Conservation (phyloP, 2,797 vertebrate genomes). For the Karalla daura region DNA sequence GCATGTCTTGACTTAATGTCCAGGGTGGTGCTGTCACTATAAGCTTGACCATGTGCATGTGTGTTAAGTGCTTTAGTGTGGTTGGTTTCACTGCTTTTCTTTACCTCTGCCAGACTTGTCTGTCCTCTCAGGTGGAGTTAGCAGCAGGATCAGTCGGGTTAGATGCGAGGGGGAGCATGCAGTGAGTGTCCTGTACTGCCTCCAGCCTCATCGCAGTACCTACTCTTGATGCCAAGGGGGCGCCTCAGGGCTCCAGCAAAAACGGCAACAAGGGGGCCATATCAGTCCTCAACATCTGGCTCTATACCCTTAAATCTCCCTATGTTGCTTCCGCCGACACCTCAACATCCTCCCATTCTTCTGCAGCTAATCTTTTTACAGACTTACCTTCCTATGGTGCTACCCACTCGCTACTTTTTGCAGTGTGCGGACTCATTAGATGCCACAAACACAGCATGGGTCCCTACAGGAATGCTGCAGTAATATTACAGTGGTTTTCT, state of each 20-base stretch:
- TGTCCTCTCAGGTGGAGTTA: not conserved
- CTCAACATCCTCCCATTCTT: not conserved
- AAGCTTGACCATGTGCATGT: not conserved
- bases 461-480: conserved; percentile 22
- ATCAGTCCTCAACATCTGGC: not conserved
- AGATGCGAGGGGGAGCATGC: not conserved
- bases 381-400: not conserved
- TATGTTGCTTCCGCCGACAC: not conserved
- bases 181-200: not conserved
- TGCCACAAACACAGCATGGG: conserved; percentile 6
- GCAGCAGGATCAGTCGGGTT: not conserved
- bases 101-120: not conserved
- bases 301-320: not conserved
- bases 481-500: conserved; percentile 21
- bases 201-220: conserved; percentile 14
- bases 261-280: not conserved
- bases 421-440: conserved; percentile 21
- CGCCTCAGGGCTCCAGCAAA: conserved; percentile 6
- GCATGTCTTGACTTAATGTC: not conserved
- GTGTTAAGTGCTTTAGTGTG: not conserved
- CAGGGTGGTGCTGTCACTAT: not conserved
- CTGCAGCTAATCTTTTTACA: not conserved
- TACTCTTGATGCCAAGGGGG: conserved; percentile 14
- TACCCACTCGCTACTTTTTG: not conserved
- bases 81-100: not conserved